Percentiles rank a stretch among this genome's conserved stretches.
phyloP scores from a whole-genome alignment of 2,888 invertebrate species.

The Euclidia mi region DNA sequence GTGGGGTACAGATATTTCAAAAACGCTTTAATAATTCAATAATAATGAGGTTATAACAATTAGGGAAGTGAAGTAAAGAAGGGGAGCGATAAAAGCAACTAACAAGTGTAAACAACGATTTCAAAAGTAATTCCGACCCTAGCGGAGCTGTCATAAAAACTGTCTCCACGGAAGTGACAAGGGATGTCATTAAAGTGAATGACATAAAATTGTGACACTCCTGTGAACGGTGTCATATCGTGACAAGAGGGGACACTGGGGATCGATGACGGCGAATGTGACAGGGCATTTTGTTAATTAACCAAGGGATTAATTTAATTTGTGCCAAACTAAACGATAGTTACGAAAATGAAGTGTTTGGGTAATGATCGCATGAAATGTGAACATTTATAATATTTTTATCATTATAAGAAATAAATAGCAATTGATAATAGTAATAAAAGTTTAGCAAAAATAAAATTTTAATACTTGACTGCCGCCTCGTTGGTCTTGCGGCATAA shows the following conservation, averaged over 20 bases:
- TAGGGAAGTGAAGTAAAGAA: slow-evolving; percentile 17
- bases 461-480: too few relatives aligned
- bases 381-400: too few relatives aligned
- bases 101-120: slow-evolving; percentile 55
- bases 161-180: slow-evolving; percentile 61
- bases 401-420: too few relatives aligned
- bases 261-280: slow-evolving; percentile 63
- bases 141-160: slow-evolving; percentile 55
- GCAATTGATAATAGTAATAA: too few relatives aligned
- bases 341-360: too few relatives aligned
- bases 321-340: slow-evolving; percentile 16
- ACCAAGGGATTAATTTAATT: slow-evolving; percentile 59
- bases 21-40: not conserved
- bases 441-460: too few relatives aligned
- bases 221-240: slow-evolving; percentile 57
- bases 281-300: slow-evolving; percentile 73
- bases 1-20: too few relatives aligned
- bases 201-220: slow-evolving; percentile 68
- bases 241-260: slow-evolving; percentile 62
- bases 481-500: too few relatives aligned
- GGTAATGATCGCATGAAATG: too few relatives aligned
- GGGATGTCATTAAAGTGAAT: slow-evolving; percentile 64
- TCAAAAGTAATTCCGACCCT: slow-evolving; percentile 56
- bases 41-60: slow-evolving; percentile 22
- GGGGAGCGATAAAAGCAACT: slow-evolving; percentile 26